Percentiles rank a stretch among this genome's conserved stretches.
These are phyloP conservation scores for Amphipoea lucens DNA, from an alignment of 2,888 invertebrate species.

Conservation along the genomic window DNA sequence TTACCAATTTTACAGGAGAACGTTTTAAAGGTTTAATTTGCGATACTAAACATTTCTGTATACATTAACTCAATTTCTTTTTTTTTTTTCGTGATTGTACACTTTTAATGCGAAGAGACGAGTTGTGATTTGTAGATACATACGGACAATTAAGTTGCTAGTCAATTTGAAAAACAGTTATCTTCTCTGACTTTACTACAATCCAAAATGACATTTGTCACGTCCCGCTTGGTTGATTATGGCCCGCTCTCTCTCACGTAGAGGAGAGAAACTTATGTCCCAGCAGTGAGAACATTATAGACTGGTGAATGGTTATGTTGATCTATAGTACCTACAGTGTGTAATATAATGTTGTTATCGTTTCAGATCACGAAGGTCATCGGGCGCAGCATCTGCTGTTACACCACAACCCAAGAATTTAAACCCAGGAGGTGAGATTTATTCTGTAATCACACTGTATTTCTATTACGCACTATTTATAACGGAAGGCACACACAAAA, in stretches of 20 bases:
- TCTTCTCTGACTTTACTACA: background rate
- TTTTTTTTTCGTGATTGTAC: too few species aligned
- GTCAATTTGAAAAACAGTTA: background rate
- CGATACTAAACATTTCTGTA: too few species aligned
- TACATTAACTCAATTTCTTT: too few species aligned
- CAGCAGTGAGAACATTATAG: background rate
- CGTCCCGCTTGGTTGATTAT: background rate
- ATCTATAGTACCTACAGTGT: constrained; percentile 3
- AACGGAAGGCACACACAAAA: constrained; percentile 10
- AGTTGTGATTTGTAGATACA: too few species aligned
- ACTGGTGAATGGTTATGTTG: constrained; percentile 2
- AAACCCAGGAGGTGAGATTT: constrained; percentile 93
- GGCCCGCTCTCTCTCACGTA: background rate
- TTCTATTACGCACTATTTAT: constrained; percentile 13
- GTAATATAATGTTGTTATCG: constrained; percentile 53
- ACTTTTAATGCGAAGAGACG: too few species aligned
- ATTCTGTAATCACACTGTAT: constrained; percentile 20
- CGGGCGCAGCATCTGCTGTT: constrained; percentile 93
- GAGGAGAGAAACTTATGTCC: background rate
- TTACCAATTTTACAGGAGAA: too few species aligned
- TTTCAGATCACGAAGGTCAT: constrained; percentile 94
- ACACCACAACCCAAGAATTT: constrained; percentile 94
- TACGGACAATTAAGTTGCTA: background rate
- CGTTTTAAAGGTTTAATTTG: too few species aligned
- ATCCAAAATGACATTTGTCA: background rate